phyloP scores from a whole-genome alignment of 2,888 invertebrate genomes.

The Arctia plantaginis region DNA sequence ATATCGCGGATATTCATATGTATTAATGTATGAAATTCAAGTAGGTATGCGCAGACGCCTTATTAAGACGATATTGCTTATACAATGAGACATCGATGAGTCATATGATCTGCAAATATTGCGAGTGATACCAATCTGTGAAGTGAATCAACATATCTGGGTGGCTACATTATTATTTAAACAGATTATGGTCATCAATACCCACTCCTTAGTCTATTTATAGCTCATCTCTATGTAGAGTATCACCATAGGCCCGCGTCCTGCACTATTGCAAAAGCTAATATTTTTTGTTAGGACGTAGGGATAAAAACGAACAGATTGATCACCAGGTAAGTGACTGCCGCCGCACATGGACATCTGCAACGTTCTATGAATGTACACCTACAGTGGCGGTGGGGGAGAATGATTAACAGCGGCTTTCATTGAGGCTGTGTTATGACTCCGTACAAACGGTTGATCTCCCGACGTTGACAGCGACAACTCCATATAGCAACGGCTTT shows the following conservation, averaged over 20 bases:
- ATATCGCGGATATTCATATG: background rate
- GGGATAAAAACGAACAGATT: background rate
- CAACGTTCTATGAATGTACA: no score
- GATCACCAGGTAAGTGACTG: no score
- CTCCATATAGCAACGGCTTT: no score
- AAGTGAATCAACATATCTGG: constrained; percentile 30
- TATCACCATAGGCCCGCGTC: background rate
- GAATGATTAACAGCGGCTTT: no score
- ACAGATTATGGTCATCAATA: constrained; percentile 17
- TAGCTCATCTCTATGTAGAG: background rate
- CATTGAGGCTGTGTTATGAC: no score
- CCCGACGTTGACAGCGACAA: no score
- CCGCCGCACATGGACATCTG: no score
- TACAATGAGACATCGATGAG: constrained; percentile 55
- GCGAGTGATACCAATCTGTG: constrained; percentile 41
- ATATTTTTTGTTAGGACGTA: background rate
- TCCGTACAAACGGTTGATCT: no score
- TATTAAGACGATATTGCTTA: background rate
- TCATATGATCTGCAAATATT: constrained; percentile 59
- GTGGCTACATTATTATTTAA: constrained; percentile 3
- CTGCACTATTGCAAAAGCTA: background rate
- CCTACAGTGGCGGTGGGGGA: no score
- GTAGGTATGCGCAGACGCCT: background rate
- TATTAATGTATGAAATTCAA: background rate
- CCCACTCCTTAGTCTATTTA: constrained; percentile 4